These are phyloP conservation scores for Palythoa caribaeorum DNA, from an alignment of 92 coral and sea anemone species.

Conservation along the genomic window DNA sequence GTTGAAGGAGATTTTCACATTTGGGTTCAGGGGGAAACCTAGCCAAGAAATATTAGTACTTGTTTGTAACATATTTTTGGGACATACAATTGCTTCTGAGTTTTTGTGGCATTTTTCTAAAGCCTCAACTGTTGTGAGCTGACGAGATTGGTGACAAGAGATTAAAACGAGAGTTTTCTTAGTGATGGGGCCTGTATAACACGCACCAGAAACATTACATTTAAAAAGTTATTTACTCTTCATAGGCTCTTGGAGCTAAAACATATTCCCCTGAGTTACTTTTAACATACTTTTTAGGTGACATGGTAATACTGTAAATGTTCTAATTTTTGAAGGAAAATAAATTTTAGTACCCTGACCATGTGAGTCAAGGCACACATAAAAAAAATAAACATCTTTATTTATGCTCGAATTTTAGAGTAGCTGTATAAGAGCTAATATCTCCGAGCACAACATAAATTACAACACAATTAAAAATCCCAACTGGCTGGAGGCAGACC, in stretches of 20 bases:
- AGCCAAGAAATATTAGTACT: conserved; percentile 18
- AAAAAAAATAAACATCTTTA: background rate
- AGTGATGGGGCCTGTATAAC: background rate
- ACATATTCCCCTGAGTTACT: background rate
- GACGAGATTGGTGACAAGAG: background rate
- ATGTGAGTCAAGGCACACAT: conserved; percentile 22
- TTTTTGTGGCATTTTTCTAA: conserved; percentile 14
- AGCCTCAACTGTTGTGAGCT: conserved; percentile 12
- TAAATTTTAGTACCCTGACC: conserved; percentile 6
- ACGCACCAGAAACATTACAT: background rate
- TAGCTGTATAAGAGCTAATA: too few species aligned
- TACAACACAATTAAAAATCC: too few species aligned
- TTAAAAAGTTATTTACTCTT: background rate
- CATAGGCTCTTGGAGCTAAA: background rate
- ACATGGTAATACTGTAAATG: background rate
- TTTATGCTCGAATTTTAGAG: too few species aligned
- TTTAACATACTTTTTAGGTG: background rate
- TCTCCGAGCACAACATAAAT: too few species aligned
- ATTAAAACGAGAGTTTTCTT: conserved; percentile 11
- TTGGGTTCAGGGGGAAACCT: conserved; percentile 38
- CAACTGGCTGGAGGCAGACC: too few species aligned
- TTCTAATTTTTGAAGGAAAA: background rate
- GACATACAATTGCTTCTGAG: conserved; percentile 3
- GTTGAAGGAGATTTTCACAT: conserved; percentile 23
- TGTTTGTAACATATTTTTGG: conserved; percentile 26